phyloP scores from a whole-genome alignment of 2,888 invertebrate genomes.

The Troilus luridus region DNA sequence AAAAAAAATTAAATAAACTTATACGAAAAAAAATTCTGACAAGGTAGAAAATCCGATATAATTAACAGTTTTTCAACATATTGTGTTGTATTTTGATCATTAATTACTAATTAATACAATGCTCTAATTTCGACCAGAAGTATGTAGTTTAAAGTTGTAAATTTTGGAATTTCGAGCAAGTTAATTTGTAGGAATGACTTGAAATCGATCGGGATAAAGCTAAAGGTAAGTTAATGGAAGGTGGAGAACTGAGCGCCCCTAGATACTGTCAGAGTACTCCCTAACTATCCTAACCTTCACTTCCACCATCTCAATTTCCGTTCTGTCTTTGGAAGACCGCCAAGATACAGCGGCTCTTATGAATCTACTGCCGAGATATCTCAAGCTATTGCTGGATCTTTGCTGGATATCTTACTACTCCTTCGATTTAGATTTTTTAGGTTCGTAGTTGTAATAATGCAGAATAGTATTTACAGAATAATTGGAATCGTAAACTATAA shows the following conservation, averaged over 20 bases:
- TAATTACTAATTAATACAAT: no score
- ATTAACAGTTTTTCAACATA: no score
- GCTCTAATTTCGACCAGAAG: no score
- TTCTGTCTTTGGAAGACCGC: neutral
- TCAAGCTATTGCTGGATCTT: neutral
- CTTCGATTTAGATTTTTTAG: neutral
- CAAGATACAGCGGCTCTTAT: neutral
- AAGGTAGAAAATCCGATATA: no score
- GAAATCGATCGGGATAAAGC: neutral
- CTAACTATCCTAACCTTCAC: neutral
- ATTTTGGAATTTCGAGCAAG: neutral
- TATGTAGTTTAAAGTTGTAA: neutral
- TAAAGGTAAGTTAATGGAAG: neutral
- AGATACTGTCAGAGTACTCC: neutral
- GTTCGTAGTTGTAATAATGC: no score
- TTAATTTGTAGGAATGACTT: neutral
- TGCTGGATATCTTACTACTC: neutral
- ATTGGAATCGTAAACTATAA: no score
- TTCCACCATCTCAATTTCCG: conserved; percentile 13
- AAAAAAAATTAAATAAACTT: no score
- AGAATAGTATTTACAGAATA: no score
- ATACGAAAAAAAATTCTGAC: no score
- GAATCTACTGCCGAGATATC: neutral
- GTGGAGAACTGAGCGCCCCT: no score
- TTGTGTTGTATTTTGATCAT: no score